Base-by-base conservation (phyloP, 2,797 vertebrate species). In the Macrochelys suwanniensis region DNA sequence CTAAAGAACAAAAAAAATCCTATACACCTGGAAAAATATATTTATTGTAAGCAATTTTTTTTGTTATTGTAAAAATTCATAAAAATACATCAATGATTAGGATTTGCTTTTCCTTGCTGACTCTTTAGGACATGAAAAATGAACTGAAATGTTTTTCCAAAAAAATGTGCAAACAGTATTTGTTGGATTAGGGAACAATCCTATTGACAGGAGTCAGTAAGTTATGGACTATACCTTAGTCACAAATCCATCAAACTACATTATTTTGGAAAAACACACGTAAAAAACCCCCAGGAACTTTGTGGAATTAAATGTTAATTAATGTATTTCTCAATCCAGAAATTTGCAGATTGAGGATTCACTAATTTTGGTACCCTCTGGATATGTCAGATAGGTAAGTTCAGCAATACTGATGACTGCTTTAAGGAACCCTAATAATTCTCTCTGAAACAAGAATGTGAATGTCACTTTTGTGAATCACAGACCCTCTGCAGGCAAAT, bases 21-120 rank as follows among this genome's bases (percentile, higher is more conserved):
- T 37, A 93, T 92, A 94, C 19, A 25, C 92, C 93, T 87, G 79
- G 88, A 89, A 96, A 96, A 96, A 47, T 97, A 97, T 82, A 97
- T 90, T 84, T 21, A 89, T 10, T 80, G 26, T n/a, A 89, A 96
- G 94, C 80, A 77, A 49, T 94, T 92, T 92, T 61, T 87, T 80
- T 91, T 91, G 59, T 87, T 57, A 82, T 15, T 93, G 45, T 50
- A 91, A 45, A 97, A 95, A 23, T 88, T 83, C 51, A 76, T 90
- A 80, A 80, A 91, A 96, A 95, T 89, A 96, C 21, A 97, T 59
- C 56, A 8, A 50, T 45, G 83, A 79, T 61, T 92, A n/a, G 42
- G 26, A 12, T 45, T 45, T 71, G 93, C 28, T 12, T 74, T 19
- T 33, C 57, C 87, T 88, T 53, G 12, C 23, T 74, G 71, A 77